Percentiles rank a stretch among this genome's conserved stretches.
phyloP scores from a whole-genome alignment of 2,888 invertebrate genomes.

The Micoletzkya japonica region DNA sequence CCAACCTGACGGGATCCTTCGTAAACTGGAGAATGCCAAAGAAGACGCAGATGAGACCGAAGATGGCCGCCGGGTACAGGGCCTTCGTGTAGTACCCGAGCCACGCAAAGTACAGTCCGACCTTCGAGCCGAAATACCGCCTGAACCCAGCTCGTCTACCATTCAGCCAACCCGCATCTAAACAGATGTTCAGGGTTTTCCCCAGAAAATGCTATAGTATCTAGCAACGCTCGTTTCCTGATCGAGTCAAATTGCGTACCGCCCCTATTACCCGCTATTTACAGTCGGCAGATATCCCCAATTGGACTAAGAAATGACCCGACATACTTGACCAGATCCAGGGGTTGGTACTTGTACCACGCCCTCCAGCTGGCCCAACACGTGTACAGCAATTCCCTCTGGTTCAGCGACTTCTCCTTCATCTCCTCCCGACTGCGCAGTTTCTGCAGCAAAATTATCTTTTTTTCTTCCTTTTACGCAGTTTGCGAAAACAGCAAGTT shows the following conservation, averaged over 20 bases:
- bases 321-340: conserved; percentile 76
- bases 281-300: too few relatives aligned
- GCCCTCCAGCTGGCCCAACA: conserved; percentile 88
- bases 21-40: conserved; percentile 42
- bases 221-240: too few relatives aligned
- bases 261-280: too few relatives aligned
- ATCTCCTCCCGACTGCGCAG: conserved; percentile 28
- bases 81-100: conserved; percentile 54
- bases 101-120: conserved; percentile 59
- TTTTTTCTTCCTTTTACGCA: neutral
- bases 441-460: conserved; percentile 30
- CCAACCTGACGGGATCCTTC: conserved; percentile 42
- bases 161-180: neutral
- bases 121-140: conserved; percentile 57
- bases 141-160: conserved; percentile 32
- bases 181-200: too few relatives aligned
- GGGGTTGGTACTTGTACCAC: conserved; percentile 89
- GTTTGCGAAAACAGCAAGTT: neutral
- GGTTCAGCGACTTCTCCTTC: conserved; percentile 8
- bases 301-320: too few relatives aligned
- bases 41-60: conserved; percentile 44
- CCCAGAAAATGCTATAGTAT: too few relatives aligned
- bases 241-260: too few relatives aligned
- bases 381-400: conserved; percentile 78
- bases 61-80: conserved; percentile 37